Evolutionary conservation across 2,888 invertebrate species (phyloP), one percentile per base, ranked within the genome.

Genomic region (Ophraella communa): DNA sequence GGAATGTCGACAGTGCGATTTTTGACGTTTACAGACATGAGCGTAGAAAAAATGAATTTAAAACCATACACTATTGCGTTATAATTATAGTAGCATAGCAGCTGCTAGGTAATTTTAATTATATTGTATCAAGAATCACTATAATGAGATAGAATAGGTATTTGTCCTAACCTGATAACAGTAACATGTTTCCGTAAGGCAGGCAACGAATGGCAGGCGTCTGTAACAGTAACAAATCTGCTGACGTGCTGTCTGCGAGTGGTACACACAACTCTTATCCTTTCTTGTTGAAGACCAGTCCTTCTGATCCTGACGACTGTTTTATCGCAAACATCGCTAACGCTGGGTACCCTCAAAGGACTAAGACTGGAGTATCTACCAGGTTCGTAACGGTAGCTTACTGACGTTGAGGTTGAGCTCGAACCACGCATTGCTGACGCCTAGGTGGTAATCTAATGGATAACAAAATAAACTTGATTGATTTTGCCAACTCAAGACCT

Each of bases 161-260:
- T n/a, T 11, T 21, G 4, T 49, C 55, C 72, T 65, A 78, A 82
- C 82, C 82, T 82, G 77, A 82, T 79, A 61, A 82, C 79, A 51
- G 82, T 81, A 68, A 82, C 79, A 76, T 82, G 82, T 73, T 81
- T 82, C 73, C 81, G 76, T 30, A 81, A 73, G 24, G 81, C 80
- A 56, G 81, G 80, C 63, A 81, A 69, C 18, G 76, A 74, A 42
- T 79, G 76, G 63, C 79, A 80, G 11, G 78, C 76, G 65, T 82
- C 82, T 18, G 79, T 78, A 44, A 82, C 81, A 10, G 82, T 82
- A 27, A 82, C 82, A 68, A 80, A 75, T 57, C 81, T 71, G 73
- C 81, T 82, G 56, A 80, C 78, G 68, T 82, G 81, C 68, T 82
- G 82, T 47, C 80, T 77, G 45, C 80, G 74, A 8, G 82, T 82